Evolutionary conservation across 2,888 invertebrate genomes (phyloP).

Genomic region (Mechanitis mazaeus): DNA sequence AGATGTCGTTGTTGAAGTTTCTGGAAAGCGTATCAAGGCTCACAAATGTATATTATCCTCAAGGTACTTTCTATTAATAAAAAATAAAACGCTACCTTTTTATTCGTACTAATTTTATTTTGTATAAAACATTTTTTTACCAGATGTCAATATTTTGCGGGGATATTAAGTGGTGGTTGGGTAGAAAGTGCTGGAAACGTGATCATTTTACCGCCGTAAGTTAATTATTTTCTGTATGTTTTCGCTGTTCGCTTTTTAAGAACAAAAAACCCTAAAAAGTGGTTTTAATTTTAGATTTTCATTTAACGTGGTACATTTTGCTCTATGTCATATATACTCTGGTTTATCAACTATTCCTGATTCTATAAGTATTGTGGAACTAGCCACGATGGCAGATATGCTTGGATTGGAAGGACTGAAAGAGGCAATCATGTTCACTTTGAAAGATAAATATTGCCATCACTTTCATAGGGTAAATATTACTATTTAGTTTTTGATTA

Average conservation of each 20-base stretch:
- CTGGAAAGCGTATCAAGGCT: slow-evolving; percentile 88
- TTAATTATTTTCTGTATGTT: slow-evolving; percentile 23
- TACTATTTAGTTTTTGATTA: not conserved
- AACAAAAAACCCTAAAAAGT: too few relatives aligned
- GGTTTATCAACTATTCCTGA: slow-evolving; percentile 93
- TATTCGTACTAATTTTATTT: not conserved
- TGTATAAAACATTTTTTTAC: slow-evolving; percentile 26
- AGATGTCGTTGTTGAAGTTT: slow-evolving; percentile 90
- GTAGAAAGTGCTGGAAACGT: slow-evolving; percentile 86
- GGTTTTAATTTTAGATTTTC: slow-evolving; percentile 79
- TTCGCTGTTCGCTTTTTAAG: too few relatives aligned
- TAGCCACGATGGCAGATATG: slow-evolving; percentile 93
- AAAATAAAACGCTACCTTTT: not conserved
- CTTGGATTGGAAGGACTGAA: slow-evolving; percentile 93
- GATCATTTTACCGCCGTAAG: slow-evolving; percentile 88
- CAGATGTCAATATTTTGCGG: slow-evolving; percentile 94
- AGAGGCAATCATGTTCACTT: slow-evolving; percentile 91
- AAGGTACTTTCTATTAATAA: slow-evolving; percentile 44
- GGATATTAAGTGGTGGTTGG: slow-evolving; percentile 91
- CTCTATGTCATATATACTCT: slow-evolving; percentile 95
- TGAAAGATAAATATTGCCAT: slow-evolving; percentile 94
- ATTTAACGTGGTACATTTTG: slow-evolving; percentile 91
- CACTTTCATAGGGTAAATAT: slow-evolving; percentile 89
- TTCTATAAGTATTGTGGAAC: slow-evolving; percentile 88
- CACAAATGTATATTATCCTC: slow-evolving; percentile 95